A percentile compares a stretch with the other conserved stretches of the same genome.
These are phyloP conservation scores for Indri indri DNA, from an alignment of 2,113 vertebrate genomes.

Conservation along the genomic window DNA sequence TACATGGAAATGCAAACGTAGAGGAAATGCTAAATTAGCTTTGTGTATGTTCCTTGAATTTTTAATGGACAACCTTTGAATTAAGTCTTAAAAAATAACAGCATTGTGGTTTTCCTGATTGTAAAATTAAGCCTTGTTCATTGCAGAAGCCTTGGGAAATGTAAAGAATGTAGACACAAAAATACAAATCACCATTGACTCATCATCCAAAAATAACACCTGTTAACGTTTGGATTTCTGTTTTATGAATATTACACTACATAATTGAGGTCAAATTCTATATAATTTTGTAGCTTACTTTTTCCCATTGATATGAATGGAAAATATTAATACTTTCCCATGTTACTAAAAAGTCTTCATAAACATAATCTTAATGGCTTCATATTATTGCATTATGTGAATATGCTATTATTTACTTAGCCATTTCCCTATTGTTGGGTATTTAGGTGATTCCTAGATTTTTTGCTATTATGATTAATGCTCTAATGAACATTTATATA, in stretches of 20 bases:
- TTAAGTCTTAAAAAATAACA: conserved; percentile 29
- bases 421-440: neutral
- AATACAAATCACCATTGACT: neutral
- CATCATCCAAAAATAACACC: neutral
- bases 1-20: neutral
- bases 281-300: neutral
- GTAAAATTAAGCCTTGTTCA: conserved; percentile 24
- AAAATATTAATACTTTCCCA: neutral
- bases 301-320: neutral
- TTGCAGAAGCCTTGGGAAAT: neutral
- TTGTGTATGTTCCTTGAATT: conserved; percentile 29
- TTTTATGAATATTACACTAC: neutral
- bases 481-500: neutral
- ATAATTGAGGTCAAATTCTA: neutral
- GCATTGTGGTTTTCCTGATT: neutral
- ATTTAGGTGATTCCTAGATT: neutral
- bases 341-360: conserved; percentile 22
- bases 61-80: conserved; percentile 1
- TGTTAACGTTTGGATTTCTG: conserved; percentile 43
- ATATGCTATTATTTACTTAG: neutral
- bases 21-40: neutral
- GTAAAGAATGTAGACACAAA: neutral
- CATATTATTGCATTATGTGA: neutral
- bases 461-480: conserved; percentile 15
- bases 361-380: neutral